Evolutionary conservation across 2,113 vertebrate genomes (phyloP).

Genomic region (Connochaetes taurinus): DNA sequence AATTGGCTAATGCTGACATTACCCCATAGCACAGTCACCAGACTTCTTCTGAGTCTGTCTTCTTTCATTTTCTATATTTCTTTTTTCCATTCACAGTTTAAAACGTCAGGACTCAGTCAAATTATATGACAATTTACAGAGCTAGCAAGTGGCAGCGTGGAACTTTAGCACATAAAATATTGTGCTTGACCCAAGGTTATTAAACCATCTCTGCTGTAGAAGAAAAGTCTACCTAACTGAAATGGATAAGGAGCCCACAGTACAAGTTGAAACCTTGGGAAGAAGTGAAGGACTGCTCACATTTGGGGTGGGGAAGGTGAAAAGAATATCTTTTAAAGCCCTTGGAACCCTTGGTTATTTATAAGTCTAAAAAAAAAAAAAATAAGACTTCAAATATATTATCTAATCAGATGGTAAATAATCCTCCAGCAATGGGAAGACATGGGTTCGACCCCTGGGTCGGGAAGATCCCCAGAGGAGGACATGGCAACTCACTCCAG

Average conservation of each 20-base stretch:
- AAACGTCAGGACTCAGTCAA: not conserved
- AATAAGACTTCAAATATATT: not conserved
- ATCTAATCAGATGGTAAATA: not conserved
- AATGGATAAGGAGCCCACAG: not conserved
- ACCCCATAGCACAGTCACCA: not conserved
- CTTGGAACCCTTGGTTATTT: not conserved
- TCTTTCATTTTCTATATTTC: not conserved
- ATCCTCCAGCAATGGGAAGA: not conserved
- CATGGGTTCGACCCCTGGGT: not conserved
- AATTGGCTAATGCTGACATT: not conserved
- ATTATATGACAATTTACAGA: not conserved
- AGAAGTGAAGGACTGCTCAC: not conserved
- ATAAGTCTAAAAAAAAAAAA: not conserved
- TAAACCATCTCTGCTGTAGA: not conserved
- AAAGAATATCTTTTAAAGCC: not conserved
- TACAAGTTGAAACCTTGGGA: not conserved
- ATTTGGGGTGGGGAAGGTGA: fast-evolving
- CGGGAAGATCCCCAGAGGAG: not conserved
- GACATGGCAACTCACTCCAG: not conserved
- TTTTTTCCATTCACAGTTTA: not conserved
- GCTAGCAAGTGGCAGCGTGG: not conserved
- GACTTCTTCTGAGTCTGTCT: not conserved
- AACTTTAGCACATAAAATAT: not conserved
- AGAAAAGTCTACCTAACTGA: not conserved
- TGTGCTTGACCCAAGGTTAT: not conserved